Base-by-base conservation (phyloP, 2,113 vertebrate species). In the Triplophysa rosa region DNA sequence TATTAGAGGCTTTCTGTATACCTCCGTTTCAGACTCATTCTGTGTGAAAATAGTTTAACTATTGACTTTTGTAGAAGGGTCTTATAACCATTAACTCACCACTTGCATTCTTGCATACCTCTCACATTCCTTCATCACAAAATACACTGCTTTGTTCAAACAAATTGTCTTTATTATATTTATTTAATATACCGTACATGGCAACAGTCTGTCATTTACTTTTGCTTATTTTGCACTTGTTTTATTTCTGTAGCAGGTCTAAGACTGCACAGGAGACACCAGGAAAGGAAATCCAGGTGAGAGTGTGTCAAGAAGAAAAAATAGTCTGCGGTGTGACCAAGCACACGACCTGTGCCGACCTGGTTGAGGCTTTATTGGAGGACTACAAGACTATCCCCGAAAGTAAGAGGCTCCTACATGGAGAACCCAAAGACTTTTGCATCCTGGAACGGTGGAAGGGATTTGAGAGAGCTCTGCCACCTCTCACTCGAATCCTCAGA, bases 401-500 rank as follows among this genome's bases (percentile, higher is more conserved):
- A 81, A 94, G 94, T 52, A 94, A 95, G 84, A 90, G 89, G 58
- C 90, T 94, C 29, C 92, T 97, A 16, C 90, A 94, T 56, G 96
- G 96, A 29, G 94, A 96, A 47, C 78, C 93, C 80, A 93, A 89
- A 71, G 96, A 98, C 83, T 99, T 98, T 86, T 97, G 95, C 84
- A 94, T 99, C 7, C 84, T 97, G 0, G 98, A 99, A 87, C 93
- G 94, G 80, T 99, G 97, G 97, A 96, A 95, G 85, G 96, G 95
- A 2, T 97, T 96, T 0, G 96, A 99, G 84, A 86, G 97, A 63
- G 94, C 92, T 0, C 85, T 99, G 83, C 98, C 97, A 10, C 96
- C 96, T 0, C 90, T 95, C 19, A 98, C 96, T 29, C 95, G 96
- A 78, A 96, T 99, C 80, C 87, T 98, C 69, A 93, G 95, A 77